A percentile compares a stretch with the other conserved stretches of the same genome.
These are phyloP conservation scores for Cavia aperea DNA, from an alignment of 2,113 vertebrate species.

Conservation along the genomic window DNA sequence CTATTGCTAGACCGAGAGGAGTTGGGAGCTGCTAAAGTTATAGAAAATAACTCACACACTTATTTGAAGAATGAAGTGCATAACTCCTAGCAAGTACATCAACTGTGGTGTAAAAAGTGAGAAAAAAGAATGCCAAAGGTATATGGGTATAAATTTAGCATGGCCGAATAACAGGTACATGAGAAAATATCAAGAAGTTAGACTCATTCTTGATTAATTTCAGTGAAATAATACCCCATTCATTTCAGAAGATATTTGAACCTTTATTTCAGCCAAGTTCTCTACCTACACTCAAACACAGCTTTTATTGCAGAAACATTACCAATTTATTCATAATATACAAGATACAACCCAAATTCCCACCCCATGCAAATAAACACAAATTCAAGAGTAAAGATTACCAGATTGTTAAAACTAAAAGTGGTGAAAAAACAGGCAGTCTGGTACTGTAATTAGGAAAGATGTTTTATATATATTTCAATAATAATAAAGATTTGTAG, in stretches of 20 bases:
- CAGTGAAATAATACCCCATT: neutral
- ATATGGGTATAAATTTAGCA: neutral
- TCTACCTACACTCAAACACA: neutral
- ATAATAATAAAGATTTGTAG: neutral
- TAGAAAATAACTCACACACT: too few species aligned
- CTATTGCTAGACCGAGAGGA: neutral
- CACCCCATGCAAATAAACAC: too few species aligned
- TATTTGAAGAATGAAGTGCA: neutral
- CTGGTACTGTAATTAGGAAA: neutral
- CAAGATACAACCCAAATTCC: neutral
- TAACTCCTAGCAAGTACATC: neutral
- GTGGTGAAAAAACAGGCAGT: neutral
- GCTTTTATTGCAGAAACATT: neutral
- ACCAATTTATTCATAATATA: neutral
- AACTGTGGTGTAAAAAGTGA: neutral
- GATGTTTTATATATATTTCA: neutral
- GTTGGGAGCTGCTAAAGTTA: too few species aligned
- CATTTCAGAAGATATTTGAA: neutral
- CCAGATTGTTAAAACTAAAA: neutral
- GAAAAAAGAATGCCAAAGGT: neutral
- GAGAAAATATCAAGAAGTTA: neutral
- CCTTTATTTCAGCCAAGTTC: neutral
- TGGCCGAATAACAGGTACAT: neutral
- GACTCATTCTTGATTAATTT: neutral
- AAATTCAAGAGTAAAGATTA: neutral